Evolutionary conservation across 2,888 invertebrate species (phyloP), one percentile per base, ranked within the genome.

Genomic region (Xestia sexstrigata): DNA sequence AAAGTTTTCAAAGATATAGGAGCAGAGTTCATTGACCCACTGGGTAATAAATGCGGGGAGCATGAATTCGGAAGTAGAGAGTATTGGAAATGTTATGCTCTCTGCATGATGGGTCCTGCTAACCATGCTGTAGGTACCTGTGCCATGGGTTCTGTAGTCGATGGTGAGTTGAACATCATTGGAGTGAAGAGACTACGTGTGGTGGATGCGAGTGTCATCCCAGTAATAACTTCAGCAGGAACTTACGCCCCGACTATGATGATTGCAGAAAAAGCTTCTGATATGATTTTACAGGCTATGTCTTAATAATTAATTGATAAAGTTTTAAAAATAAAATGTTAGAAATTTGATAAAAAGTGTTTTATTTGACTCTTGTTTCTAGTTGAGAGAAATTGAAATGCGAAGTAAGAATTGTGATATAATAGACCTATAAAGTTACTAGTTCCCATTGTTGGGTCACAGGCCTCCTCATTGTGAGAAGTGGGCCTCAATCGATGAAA

Each of bases 191-290:
- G 73, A n/a, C 70, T 89, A n/a, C 85, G 90, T 1, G 88, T 91
- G 6, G 90, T 85, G 0, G 91, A 91, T 45, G 85, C 85, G 13
- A 89, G 91, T 73, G 77, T 88, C 0, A 90, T 97, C 95, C 97
- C 97, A 0, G 92, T 92, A n/a, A 96, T 97, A 0, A 92, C 95
- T 0, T 96, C 97, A 0, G 97, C 97, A 0, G 97, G 97, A 86
- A 97, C 97, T 0, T 97, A 97, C 75, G 97, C 97, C 0, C 97
- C 97, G 0, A 83, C 84, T 7, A 85, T 91, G 26, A 90, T 90
- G 90, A 82, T 91, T n/a, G 91, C 85, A 0, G 90, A 91, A 65
- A 87, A 85, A 76, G 87, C 81, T 17, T 74, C 91, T 2, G 83
- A 89, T 72, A 82, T 78, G 42, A 87, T 91, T 42, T 30, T 71